Evolutionary conservation across 2,797 vertebrate genomes (phyloP).

Genomic region (Rhinella marina): DNA sequence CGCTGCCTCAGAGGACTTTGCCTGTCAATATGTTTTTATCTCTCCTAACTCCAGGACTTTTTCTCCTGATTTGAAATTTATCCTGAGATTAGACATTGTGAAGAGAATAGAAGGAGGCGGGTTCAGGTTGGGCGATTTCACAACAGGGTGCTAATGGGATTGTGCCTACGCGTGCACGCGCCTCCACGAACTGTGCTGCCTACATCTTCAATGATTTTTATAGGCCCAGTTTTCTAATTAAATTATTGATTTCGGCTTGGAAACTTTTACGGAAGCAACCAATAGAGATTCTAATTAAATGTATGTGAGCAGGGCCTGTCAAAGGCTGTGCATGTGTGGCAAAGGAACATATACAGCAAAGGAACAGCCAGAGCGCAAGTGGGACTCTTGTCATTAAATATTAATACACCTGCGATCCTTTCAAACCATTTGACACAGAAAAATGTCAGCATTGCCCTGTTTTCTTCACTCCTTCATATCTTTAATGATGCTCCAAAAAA

Average conservation of each 20-base stretch:
- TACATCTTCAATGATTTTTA: constrained; percentile 50
- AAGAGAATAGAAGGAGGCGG: constrained; percentile 22
- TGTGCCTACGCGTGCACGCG: constrained; percentile 13
- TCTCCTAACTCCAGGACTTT: constrained; percentile 38
- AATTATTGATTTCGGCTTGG: constrained; percentile 59
- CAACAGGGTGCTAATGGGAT: constrained; percentile 59
- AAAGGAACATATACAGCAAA: constrained; percentile 35
- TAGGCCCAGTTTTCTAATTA: constrained; percentile 59
- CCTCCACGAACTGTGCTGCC: constrained; percentile 6
- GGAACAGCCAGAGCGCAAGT: constrained; percentile 29
- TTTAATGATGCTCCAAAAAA: constrained; percentile 8
- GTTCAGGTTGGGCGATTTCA: constrained; percentile 49
- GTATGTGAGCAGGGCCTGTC: constrained; percentile 43
- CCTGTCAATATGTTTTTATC: constrained; percentile 52
- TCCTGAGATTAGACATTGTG: constrained; percentile 55
- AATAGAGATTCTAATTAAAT: constrained; percentile 58
- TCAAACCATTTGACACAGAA: constrained; percentile 53
- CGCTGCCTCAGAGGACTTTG: constrained; percentile 21
- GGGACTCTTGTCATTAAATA: constrained; percentile 54
- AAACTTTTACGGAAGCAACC: constrained; percentile 59
- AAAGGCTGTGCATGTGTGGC: constrained; percentile 24
- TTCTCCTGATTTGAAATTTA: constrained; percentile 48
- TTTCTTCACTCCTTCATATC: constrained; percentile 28
- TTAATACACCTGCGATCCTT: constrained; percentile 52
- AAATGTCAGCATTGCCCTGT: constrained; percentile 35